These are phyloP conservation scores for Drosophila bifasciata DNA, from an alignment of 1,140 invertebrate genomes.

Conservation along the genomic window DNA sequence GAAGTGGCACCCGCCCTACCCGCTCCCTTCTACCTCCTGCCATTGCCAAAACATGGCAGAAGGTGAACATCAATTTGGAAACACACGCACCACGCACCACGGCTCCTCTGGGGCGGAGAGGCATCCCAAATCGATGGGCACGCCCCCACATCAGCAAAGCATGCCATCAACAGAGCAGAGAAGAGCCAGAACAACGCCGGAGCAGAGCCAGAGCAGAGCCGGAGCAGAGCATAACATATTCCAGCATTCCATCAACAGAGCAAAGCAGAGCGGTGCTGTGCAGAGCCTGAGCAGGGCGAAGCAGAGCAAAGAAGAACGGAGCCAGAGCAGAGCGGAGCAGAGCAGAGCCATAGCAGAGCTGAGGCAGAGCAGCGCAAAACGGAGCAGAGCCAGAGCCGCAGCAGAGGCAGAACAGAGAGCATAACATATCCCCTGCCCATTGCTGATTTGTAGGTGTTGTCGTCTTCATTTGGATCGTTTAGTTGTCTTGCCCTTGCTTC, in stretches of 20 bases:
- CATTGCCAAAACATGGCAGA: slow-evolving; percentile 45
- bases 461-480: slow-evolving; percentile 26
- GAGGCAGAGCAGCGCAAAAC: no score
- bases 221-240: slow-evolving; percentile 11
- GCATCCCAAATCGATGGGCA: slow-evolving; percentile 59
- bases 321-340: slow-evolving; percentile 9
- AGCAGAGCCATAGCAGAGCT: background rate
- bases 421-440: slow-evolving; percentile 7
- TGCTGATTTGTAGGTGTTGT: slow-evolving; percentile 61
- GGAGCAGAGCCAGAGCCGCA: no score
- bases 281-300: no score
- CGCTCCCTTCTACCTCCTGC: background rate
- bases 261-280: no score
- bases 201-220: no score
- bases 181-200: no score
- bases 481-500: no score
- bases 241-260: slow-evolving; percentile 1
- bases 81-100: slow-evolving; percentile 62
- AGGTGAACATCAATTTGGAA: slow-evolving; percentile 79
- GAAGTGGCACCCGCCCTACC: slow-evolving; percentile 3
- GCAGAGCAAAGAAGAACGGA: no score
- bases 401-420: no score
- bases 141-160: slow-evolving; percentile 56
- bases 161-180: slow-evolving; percentile 5
- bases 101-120: no score